Evolutionary conservation across 2,113 vertebrate genomes (phyloP).

Genomic region (Pitta sordida): DNA sequence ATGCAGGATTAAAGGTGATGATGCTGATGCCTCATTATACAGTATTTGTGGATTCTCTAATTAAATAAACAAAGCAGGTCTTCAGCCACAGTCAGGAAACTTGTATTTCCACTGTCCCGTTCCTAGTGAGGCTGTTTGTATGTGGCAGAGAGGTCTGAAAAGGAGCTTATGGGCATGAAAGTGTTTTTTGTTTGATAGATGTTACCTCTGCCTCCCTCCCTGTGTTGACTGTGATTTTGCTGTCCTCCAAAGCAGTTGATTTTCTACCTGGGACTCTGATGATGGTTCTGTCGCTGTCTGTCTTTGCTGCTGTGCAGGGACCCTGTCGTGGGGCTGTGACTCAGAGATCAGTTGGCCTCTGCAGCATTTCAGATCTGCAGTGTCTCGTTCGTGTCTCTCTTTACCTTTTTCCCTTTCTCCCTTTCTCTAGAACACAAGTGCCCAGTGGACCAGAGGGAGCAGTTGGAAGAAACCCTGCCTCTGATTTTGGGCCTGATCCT

Average conservation of each 20-base stretch:
- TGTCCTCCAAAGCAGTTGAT: neutral
- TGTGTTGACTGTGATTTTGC: neutral
- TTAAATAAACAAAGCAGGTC: neutral
- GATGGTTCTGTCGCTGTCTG: neutral
- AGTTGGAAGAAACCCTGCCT: constrained; percentile 92
- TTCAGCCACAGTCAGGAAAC: neutral
- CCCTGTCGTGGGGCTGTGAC: neutral
- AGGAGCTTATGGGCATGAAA: fast-evolving
- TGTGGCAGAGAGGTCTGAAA: neutral
- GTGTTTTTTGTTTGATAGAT: neutral
- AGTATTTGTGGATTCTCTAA: fast-evolving
- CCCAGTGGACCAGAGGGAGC: constrained; percentile 91
- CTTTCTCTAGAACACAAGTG: constrained; percentile 92
- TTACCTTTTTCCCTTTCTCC: neutral
- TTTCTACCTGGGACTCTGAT: neutral
- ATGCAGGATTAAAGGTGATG: neutral
- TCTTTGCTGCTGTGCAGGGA: neutral
- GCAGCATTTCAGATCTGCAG: neutral
- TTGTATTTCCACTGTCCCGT: fast-evolving
- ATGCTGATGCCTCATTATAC: neutral
- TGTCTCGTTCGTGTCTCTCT: neutral
- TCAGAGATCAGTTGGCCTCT: neutral
- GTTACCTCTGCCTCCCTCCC: neutral
- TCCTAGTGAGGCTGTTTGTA: neutral
- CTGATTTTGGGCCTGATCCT: constrained; percentile 90